Evolutionary conservation across 2,797 vertebrate species (phyloP), one percentile per base, ranked within the genome.

Genomic region (Chaunax sp.): DNA sequence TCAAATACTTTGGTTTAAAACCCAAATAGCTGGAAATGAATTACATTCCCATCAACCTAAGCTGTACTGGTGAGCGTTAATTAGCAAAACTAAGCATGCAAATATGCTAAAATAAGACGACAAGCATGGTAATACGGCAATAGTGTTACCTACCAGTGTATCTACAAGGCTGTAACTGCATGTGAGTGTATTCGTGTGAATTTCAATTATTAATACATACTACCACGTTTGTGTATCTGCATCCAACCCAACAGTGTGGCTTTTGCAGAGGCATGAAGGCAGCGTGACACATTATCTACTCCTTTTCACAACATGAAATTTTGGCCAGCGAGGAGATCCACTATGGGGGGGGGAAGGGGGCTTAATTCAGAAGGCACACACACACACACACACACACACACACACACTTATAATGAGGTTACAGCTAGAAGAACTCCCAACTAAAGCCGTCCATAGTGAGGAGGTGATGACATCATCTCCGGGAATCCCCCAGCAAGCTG

Each of bases 401-500:
- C 60, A 46, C 20, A 65, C 19, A 60, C 37, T 56, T 69, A 54
- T 56, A 65, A 66, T 60, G 62, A 80, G 65, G 61, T 41, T 72
- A 38, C 14, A 69, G 23, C 23, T n/a, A 64, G 44, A 43, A 57
- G 64, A 65, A 59, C 53, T 64, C 30, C n/a, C n/a, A 49, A 55
- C 45, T 46, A 26, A 67, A 82, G 69, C 52, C 64, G 35, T 57
- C 43, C 23, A 19, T 14, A 9, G 11, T 58, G 51, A 59, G 59
- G 56, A 58, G 52, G 63, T 65, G 70, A 63, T 84, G 82, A 83
- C 82, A 76, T 87, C 77, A 84, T 58, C 13, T 19, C 46, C 10
- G 44, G 82, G 78, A 87, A 89, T 78, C 80, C 80, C 77, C 73
- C 68, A 50, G 56, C 73, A 85, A 89, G 82, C 85, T 91, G 89